Evolutionary conservation across 2,888 invertebrate genomes (phyloP), one percentile per base, ranked within the genome.

Genomic region (Chrysolina oricalcia): DNA sequence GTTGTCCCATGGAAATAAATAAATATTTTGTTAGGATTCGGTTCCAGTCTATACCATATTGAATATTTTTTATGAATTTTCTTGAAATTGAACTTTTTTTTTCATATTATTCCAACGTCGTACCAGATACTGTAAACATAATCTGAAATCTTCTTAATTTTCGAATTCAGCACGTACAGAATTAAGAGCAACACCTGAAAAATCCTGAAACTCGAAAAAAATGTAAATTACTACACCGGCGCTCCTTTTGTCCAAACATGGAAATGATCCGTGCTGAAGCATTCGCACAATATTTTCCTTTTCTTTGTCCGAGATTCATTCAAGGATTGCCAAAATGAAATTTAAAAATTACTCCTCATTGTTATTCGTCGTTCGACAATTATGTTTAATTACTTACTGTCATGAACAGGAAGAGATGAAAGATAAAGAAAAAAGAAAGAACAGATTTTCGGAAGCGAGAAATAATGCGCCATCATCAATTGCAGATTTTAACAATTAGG

Each of bases 351-450:
- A 27, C 35, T 59, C 35, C n/a, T 59, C 35, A 59, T 59, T 27
- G 27, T 59, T 27, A 59, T 59, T 59, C 59, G 13, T 59, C 59
- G 59, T 59, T 59, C 59, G 59, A 59, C 59, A 59, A 59, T 59
- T 35, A 59, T 27, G 59, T 59, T 6, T 59, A 59, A 59, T 59
- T 59, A 59, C 59, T 59, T 59, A 59, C 15, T 59, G 59, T 59
- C 59, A 59, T 27, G 59, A 59, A 59, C 59, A 23, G 59, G 5
- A n/a, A n/a, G 21, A 21, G 21, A 53, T 53, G 53, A 53, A 53
- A 5, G 21, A 53, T 53, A n/a, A 0, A 0, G 15, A 15, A 13
- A 27, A 10, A 17, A 59, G 15, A n/a, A 15, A 15, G n/a, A 17
- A 59, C 23, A 59, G 6, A 59, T 59, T n/a, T 35, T 35, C 13